Base-by-base conservation (phyloP, 1,140 invertebrate genomes). In the Pseudachorutes palmiensis region DNA sequence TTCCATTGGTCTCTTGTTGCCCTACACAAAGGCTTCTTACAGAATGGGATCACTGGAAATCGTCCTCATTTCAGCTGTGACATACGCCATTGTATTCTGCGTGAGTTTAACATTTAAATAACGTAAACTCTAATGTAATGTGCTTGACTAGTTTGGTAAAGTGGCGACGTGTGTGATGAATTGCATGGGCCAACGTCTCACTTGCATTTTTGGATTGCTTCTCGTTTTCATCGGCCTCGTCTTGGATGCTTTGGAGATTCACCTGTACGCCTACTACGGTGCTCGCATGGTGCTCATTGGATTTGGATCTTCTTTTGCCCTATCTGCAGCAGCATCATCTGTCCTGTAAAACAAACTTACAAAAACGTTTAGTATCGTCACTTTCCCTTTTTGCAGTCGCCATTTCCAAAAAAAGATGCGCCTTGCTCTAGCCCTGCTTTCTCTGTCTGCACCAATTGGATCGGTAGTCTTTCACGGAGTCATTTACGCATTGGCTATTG, bases 161-260 rank as follows among this genome's bases (percentile, higher is more conserved):
- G 1, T 62, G 1, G 36, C 33, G 31, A 14, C 9, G 12, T 28
- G n/a, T 12, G 9, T 71, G 1, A 45, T 65, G 28, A 28, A 51
- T 19, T 65, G 32, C 3, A 41, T 67, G 16, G 67, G 63, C 5
- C 31, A 68, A 30, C 55, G 66, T 31, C 36, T 61, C 48, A 65
- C 70, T n/a, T 57, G 55, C 2, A 59, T 68, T 2, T 66, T 71
- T 60, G 70, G 70, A 22, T 55, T 71, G 63, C 3, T 71, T 1
- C 32, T 68, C 9, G 51, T 71, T 26, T 65, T 69, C 30, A 1
- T 66, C 48, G 70, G 70, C 1, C n/a, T 71, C 5, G 24, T 68
- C 12, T 49, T 71, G 22, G 70, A 71, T 60, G 64, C 70, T 12
- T 58, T 68, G 16, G 32, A 36, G 26, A n/a, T 71, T 31, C 58